A percentile compares a stretch with the other conserved stretches of the same genome.
Conservation (phyloP, 2,797 vertebrate species). For the Spinus pinus region DNA sequence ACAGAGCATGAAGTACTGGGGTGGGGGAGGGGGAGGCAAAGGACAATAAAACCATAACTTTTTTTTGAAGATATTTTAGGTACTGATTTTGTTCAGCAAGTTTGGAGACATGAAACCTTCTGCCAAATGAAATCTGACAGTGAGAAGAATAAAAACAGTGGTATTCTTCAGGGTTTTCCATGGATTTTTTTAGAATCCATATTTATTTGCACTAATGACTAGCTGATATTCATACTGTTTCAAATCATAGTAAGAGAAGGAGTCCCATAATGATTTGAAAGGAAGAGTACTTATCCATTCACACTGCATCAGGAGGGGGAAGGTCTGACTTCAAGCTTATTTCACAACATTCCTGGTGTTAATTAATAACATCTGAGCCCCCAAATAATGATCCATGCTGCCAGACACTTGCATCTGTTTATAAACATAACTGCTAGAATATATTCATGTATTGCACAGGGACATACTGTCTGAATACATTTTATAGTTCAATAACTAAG, state of each 20-base stretch:
- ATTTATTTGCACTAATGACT: not conserved
- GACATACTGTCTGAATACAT: not conserved
- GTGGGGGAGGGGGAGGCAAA: not conserved
- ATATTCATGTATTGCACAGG: conserved; percentile 26
- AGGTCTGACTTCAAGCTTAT: conserved; percentile 49
- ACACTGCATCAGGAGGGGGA: not conserved
- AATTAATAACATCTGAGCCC: conserved; percentile 65
- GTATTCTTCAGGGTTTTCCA: not conserved
- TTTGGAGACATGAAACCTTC: not conserved
- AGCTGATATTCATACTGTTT: not conserved
- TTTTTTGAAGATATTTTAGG: not conserved
- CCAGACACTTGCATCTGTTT: conserved; percentile 60
- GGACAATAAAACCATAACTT: not conserved
- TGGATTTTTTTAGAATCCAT: not conserved
- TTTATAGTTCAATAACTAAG: not conserved
- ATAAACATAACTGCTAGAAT: conserved; percentile 56
- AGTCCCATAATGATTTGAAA: not conserved
- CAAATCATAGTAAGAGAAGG: not conserved
- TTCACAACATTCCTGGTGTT: conserved; percentile 57
- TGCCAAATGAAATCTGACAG: not conserved
- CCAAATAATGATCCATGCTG: conserved; percentile 50
- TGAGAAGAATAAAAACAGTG: not conserved
- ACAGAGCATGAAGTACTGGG: not conserved
- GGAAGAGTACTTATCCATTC: conserved; percentile 11
- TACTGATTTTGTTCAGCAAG: not conserved